Evolutionary conservation across 2,797 vertebrate genomes (phyloP).

Genomic region (Gephyroberyx darwinii): DNA sequence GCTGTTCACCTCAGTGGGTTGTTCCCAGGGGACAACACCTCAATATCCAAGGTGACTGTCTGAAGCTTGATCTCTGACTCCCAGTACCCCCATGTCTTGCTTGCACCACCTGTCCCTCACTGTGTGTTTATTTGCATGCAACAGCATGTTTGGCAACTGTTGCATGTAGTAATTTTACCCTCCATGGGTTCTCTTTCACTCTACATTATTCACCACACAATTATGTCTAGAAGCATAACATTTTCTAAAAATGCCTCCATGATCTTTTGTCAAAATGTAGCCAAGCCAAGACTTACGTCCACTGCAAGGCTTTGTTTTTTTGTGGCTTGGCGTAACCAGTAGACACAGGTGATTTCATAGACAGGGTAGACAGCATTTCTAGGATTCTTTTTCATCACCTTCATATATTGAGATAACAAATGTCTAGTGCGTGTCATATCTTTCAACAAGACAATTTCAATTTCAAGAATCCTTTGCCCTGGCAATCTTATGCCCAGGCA

Average conservation of each 20-base stretch:
- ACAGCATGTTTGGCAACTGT: background rate
- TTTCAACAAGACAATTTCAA: no score
- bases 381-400: no score
- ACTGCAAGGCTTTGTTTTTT: background rate
- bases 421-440: no score
- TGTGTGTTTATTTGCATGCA: conserved; percentile 25
- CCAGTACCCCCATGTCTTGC: conserved; percentile 17
- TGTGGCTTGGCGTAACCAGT: background rate
- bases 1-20: conserved; percentile 90
- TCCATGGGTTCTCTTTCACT: background rate
- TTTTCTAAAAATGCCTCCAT: background rate
- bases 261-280: no score
- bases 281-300: no score
- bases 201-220: background rate
- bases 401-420: no score
- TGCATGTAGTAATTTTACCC: conserved; percentile 6
- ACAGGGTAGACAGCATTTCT: no score
- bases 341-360: no score
- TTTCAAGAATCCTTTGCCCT: no score
- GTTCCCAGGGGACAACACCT: conserved; percentile 83
- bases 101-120: conserved; percentile 18
- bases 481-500: no score
- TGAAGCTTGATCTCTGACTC: conserved; percentile 39
- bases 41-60: conserved; percentile 86
- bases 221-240: background rate